phyloP scores from a whole-genome alignment of 2,113 vertebrate genomes.

The Thomomys bottae region DNA sequence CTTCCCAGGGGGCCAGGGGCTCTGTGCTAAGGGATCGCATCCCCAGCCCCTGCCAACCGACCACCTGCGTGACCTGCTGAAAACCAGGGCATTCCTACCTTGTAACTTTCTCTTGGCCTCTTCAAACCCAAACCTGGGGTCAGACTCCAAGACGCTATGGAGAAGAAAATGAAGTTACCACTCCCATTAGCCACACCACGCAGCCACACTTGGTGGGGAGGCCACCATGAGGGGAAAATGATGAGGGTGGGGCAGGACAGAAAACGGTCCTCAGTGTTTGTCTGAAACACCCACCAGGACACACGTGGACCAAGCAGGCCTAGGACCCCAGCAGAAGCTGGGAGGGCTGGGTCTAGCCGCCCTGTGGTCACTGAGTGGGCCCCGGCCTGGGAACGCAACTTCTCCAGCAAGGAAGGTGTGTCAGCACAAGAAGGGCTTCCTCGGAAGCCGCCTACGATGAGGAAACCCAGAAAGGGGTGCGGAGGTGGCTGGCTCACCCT shows the following conservation, averaged over 20 bases:
- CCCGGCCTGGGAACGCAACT: too few relatives aligned
- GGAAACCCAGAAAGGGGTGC: too few relatives aligned
- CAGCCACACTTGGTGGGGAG: too few relatives aligned
- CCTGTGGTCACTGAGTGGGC: background rate
- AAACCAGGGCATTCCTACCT: conserved; percentile 84
- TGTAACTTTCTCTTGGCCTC: conserved; percentile 95
- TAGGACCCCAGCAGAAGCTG: too few relatives aligned
- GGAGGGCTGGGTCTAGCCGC: background rate
- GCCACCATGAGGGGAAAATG: too few relatives aligned
- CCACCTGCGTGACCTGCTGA: rapidly evolving
- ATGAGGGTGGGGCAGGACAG: too few relatives aligned
- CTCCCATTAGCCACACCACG: background rate
- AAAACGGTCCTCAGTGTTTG: background rate
- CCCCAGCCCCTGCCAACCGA: too few relatives aligned
- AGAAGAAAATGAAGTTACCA: background rate
- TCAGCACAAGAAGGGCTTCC: background rate
- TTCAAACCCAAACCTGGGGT: conserved; percentile 97
- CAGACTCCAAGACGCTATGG: conserved; percentile 93
- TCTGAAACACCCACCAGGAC: background rate
- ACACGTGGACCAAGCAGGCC: background rate
- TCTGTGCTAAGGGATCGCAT: too few relatives aligned
- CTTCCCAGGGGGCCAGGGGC: rapidly evolving
- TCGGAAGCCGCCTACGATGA: background rate
- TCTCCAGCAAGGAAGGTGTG: background rate
- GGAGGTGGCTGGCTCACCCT: too few relatives aligned